Evolutionary conservation across 2,888 invertebrate genomes (phyloP), one percentile per base, ranked within the genome.

Genomic region (Spialia ferax): DNA sequence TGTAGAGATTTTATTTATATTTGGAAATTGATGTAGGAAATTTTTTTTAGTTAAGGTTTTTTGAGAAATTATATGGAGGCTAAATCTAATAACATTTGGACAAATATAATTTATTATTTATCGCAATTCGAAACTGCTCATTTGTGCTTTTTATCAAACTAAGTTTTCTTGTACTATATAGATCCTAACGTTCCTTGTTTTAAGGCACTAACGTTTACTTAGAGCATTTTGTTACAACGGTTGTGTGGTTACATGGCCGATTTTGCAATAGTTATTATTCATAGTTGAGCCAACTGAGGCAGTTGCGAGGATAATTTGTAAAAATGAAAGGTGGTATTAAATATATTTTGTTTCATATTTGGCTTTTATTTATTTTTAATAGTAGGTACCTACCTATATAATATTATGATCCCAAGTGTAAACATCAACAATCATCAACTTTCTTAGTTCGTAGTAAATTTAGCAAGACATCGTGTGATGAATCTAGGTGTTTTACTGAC

Each of bases 331-430:
- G 86, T 88, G 87, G 88, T 91, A 89, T 87, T 90, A 88, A 91
- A 91, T 90, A 90, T 89, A 89, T 90, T 91, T 91, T 91, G 89
- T 91, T 91, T 91, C 91, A 87, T 54, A 78, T 63, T 67, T 70
- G 63, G 54, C 77, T 74, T 78, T 78, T 75, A 18, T 29, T 20
- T 26, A 26, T 26, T 2, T 26, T 26, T 26, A 6, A 6, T 2
- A 4, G 26, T 6, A 26, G 26, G 26, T 6, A 6, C 2, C 26
- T 26, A n/a, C n/a, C n/a, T n/a, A n/a, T n/a, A n/a, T n/a, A n/a
- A n/a, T n/a, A n/a, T n/a, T n/a, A n/a, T n/a, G n/a, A n/a, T n/a
- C n/a, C n/a, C n/a, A n/a, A n/a, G 26, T 26, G 26, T 26, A 26
- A 2, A 26, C 2, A 26, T 26, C 3, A 26, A 26, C 2, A 26